Conservation (phyloP, 2,113 vertebrate genomes). For the Eidolon helvum region DNA sequence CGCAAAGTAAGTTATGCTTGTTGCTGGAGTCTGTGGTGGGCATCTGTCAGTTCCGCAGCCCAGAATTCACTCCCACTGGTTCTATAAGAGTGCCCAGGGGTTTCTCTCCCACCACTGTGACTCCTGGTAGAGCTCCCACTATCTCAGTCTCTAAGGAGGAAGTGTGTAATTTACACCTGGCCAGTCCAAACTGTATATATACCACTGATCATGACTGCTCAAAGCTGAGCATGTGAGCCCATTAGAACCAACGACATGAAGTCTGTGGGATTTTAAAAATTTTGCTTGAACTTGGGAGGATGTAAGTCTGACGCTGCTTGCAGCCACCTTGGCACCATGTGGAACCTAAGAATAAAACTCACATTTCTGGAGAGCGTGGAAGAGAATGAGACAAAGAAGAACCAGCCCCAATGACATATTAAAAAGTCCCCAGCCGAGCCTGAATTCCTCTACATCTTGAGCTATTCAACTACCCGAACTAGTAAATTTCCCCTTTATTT, state of each 20-base stretch:
- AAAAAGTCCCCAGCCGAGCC: neutral
- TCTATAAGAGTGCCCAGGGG: neutral
- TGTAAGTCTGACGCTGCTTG: neutral
- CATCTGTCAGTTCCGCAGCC: neutral
- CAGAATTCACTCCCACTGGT: rapidly evolving
- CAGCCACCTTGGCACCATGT: neutral
- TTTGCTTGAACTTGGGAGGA: neutral
- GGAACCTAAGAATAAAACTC: neutral
- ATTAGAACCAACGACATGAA: neutral
- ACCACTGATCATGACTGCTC: neutral
- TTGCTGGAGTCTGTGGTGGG: neutral
- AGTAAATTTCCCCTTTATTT: too few species aligned
- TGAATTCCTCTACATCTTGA: neutral
- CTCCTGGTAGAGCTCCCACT: neutral
- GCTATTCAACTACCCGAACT: neutral
- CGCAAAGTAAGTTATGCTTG: neutral
- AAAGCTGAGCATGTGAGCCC: neutral
- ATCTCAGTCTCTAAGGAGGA: neutral
- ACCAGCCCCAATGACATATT: neutral
- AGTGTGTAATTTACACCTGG: neutral
- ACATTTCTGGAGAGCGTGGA: neutral
- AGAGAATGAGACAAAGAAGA: neutral
- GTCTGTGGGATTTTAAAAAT: neutral
- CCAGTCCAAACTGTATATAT: neutral
- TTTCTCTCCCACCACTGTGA: neutral